These are phyloP conservation scores for Leucoptera coffeella DNA, from an alignment of 2,888 invertebrate genomes.

Conservation along the genomic window DNA sequence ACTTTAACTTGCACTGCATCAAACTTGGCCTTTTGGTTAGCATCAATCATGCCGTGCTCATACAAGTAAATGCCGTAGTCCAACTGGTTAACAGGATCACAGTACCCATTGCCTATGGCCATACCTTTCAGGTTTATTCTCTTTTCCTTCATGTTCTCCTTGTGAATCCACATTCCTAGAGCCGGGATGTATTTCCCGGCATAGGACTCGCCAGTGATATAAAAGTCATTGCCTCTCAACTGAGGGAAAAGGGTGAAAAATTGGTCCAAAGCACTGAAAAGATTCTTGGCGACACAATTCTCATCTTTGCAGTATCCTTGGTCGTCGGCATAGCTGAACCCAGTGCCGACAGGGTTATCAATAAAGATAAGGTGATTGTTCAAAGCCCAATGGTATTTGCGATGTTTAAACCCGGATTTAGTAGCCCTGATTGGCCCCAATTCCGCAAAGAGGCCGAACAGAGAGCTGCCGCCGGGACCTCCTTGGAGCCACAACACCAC, in stretches of 20 bases:
- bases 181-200: conserved; percentile 51
- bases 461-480: conserved; percentile 49
- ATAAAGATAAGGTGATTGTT: conserved; percentile 56
- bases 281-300: conserved; percentile 44
- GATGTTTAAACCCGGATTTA: conserved; percentile 18
- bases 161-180: conserved; percentile 44
- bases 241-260: conserved; percentile 56
- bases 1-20: conserved; percentile 52
- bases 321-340: conserved; percentile 57
- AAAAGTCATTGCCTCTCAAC: conserved; percentile 46
- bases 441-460: conserved; percentile 53
- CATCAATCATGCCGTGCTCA: conserved; percentile 48
- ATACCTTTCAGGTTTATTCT: conserved; percentile 49
- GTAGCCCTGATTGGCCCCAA: conserved; percentile 51
- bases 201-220: conserved; percentile 58
- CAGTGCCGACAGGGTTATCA: conserved; percentile 60
- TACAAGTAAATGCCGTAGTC: conserved; percentile 45
- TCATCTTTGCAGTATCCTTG: conserved; percentile 51
- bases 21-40: conserved; percentile 49
- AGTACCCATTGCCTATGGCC: conserved; percentile 46
- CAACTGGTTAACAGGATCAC: conserved; percentile 43
- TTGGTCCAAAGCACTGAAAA: conserved; percentile 47
- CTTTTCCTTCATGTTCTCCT: conserved; percentile 18
- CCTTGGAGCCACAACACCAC: conserved; percentile 54
- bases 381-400: conserved; percentile 54